Percentiles rank a stretch among this genome's conserved stretches.
Evolutionary conservation across 1,140 invertebrate genomes (phyloP).

Genomic region (Drosophila bifasciata): DNA sequence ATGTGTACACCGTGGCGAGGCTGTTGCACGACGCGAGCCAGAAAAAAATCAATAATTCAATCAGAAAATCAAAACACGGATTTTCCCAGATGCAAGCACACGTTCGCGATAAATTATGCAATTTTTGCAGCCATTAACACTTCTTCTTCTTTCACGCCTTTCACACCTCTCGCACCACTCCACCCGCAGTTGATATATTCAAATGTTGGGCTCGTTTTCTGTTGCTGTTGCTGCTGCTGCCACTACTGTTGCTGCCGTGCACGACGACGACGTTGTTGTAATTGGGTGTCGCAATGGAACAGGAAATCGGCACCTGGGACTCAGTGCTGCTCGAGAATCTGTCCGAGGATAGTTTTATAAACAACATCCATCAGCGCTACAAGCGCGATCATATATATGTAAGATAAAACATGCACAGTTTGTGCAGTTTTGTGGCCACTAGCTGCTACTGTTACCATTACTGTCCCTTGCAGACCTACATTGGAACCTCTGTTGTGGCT

Average conservation of each 20-base stretch:
- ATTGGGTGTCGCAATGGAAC: constrained; percentile 69
- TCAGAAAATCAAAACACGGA: constrained; percentile 80
- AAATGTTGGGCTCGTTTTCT: constrained; percentile 55
- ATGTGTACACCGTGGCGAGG: constrained; percentile 26
- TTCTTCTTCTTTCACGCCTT: too few relatives aligned
- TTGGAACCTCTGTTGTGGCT: constrained; percentile 90
- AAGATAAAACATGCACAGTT: constrained; percentile 65
- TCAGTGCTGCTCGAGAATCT: constrained; percentile 90
- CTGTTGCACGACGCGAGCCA: constrained; percentile 48
- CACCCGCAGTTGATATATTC: constrained; percentile 58
- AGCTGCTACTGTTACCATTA: constrained; percentile 6
- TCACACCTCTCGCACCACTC: constrained; percentile 16
- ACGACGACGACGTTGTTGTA: constrained; percentile 40
- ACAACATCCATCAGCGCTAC: constrained; percentile 90
- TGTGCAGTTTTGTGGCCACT: not conserved
- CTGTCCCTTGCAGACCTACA: constrained; percentile 87
- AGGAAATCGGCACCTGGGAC: constrained; percentile 89
- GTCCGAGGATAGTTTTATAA: constrained; percentile 90
- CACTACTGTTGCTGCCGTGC: constrained; percentile 37
- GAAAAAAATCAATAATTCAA: constrained; percentile 81
- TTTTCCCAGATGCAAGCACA: constrained; percentile 56
- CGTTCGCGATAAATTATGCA: constrained; percentile 72
- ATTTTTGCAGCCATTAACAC: constrained; percentile 51
- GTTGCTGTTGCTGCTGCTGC: constrained; percentile 41
- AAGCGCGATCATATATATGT: constrained; percentile 92